These are phyloP conservation scores for Rafetus swinhoei DNA, from an alignment of 2,113 vertebrate species.

Conservation along the genomic window DNA sequence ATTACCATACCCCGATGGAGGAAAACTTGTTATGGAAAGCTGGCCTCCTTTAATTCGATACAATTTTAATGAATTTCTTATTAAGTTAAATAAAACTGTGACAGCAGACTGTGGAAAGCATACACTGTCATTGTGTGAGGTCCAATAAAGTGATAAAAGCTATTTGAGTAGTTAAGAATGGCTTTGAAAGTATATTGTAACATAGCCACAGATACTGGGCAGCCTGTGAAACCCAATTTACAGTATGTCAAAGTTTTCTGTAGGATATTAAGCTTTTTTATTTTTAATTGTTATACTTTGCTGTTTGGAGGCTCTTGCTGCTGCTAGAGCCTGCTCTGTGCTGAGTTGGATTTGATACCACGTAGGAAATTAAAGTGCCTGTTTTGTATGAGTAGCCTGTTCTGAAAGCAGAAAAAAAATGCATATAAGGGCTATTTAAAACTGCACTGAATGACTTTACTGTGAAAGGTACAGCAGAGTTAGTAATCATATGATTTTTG, in stretches of 20 bases:
- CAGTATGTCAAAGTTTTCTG: not conserved
- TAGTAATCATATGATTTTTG: not conserved
- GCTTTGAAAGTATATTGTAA: not conserved
- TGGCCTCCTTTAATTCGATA: not conserved
- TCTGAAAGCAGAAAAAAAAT: not conserved
- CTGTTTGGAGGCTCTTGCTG: not conserved
- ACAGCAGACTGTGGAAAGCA: not conserved
- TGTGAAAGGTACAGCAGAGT: not conserved
- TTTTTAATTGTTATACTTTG: constrained; percentile 34
- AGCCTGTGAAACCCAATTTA: not conserved
- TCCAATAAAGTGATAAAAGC: constrained; percentile 20
- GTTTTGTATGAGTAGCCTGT: not conserved
- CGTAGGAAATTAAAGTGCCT: not conserved
- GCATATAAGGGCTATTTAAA: not conserved
- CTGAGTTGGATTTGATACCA: not conserved
- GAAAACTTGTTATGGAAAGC: not conserved
- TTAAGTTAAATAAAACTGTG: constrained; percentile 1
- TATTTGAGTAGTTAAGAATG: not conserved
- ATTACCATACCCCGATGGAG: not conserved
- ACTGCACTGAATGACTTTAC: not conserved
- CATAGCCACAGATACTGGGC: not conserved
- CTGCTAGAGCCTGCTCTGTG: not conserved
- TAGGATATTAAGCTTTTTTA: constrained; percentile 10
- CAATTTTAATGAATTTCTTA: not conserved
- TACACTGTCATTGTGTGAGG: not conserved